Percentiles rank a stretch among this genome's conserved stretches.
phyloP scores from a whole-genome alignment of 2,888 invertebrate genomes.

The Thereva nobilitata region DNA sequence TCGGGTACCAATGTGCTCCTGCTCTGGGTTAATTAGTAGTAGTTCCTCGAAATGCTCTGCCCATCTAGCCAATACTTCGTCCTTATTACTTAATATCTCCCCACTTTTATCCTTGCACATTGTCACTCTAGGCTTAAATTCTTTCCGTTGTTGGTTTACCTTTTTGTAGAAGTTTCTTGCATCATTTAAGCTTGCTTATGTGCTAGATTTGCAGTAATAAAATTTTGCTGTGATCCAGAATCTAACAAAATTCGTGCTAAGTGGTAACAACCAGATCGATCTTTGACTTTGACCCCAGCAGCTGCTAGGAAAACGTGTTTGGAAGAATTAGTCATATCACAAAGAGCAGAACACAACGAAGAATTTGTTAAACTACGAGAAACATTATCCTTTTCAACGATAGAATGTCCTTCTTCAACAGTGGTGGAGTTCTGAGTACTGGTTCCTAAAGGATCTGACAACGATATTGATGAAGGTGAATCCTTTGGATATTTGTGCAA shows the following conservation, averaged over 20 bases:
- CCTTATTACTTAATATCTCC: too few species aligned
- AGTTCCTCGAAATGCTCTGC: too few species aligned
- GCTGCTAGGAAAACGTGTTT: conserved; percentile 3
- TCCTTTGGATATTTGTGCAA: conserved; percentile 3
- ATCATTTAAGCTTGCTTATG: too few species aligned
- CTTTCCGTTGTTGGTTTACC: too few species aligned
- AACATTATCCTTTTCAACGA: neutral
- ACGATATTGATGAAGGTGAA: neutral
- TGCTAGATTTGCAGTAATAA: neutral
- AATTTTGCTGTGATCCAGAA: neutral
- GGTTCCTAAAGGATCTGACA: neutral
- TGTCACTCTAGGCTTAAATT: too few species aligned
- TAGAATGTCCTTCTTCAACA: too few species aligned
- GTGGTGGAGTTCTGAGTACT: neutral
- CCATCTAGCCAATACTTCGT: too few species aligned
- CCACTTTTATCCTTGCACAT: too few species aligned
- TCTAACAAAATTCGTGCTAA: neutral
- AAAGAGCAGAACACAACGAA: neutral
- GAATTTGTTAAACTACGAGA: neutral
- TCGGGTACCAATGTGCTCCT: too few species aligned
- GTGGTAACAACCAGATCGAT: neutral
- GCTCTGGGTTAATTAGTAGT: too few species aligned
- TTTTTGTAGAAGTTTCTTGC: too few species aligned
- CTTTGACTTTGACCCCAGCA: conserved; percentile 6
- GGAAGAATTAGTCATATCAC: neutral